Conservation (phyloP, 2,888 invertebrate species). For the Hecatera dysodea region DNA sequence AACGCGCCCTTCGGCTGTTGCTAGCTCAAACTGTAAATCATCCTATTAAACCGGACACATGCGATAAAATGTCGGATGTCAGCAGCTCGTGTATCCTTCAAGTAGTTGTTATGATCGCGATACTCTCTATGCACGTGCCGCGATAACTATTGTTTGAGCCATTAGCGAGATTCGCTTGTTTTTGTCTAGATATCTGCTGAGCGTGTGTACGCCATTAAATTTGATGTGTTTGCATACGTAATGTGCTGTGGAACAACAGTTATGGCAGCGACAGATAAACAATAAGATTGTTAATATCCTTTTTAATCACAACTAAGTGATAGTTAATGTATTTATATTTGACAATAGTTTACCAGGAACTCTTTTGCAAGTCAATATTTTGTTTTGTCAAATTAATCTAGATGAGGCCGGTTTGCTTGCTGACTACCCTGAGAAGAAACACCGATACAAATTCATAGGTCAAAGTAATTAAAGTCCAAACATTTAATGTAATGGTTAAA, state of each 20-base stretch:
- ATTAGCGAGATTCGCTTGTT: constrained; percentile 44
- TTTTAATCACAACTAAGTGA: background rate
- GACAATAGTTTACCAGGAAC: too few relatives aligned
- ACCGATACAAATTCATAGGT: too few relatives aligned
- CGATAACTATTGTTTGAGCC: constrained; percentile 43
- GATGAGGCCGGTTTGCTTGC: too few relatives aligned
- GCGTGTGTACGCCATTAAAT: constrained; percentile 48
- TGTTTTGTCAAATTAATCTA: too few relatives aligned
- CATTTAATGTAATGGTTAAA: too few relatives aligned
- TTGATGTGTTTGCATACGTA: constrained; percentile 15
- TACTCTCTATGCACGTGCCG: constrained; percentile 44
- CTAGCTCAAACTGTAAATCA: too few relatives aligned
- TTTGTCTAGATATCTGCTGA: constrained; percentile 29
- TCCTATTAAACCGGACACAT: background rate
- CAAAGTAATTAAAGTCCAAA: too few relatives aligned
- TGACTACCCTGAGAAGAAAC: too few relatives aligned
- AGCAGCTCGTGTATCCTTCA: constrained; percentile 38
- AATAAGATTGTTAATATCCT: background rate
- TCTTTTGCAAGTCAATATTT: too few relatives aligned
- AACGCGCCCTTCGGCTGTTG: background rate
- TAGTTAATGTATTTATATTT: background rate
- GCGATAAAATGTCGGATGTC: constrained; percentile 17
- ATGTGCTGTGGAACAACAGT: background rate
- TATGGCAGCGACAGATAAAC: background rate
- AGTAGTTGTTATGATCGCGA: constrained; percentile 31